phyloP scores from a whole-genome alignment of 2,888 invertebrate genomes.

The Ctenicera cuprea region DNA sequence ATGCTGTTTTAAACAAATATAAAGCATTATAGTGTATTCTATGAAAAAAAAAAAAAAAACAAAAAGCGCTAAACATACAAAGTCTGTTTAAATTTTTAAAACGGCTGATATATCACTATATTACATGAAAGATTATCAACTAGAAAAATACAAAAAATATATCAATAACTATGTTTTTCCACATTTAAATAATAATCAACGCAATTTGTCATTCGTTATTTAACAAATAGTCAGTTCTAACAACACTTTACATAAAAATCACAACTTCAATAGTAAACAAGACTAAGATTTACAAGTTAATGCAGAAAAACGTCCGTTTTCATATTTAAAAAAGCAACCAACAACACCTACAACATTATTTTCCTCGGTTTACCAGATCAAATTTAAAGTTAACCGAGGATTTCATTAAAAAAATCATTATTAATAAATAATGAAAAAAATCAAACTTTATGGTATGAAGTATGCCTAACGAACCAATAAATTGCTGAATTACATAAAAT shows the following conservation, averaged over 20 bases:
- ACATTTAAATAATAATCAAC: conserved; percentile 43
- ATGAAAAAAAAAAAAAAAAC: conserved; percentile 11
- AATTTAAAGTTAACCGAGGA: not conserved
- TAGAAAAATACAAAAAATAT: conserved; percentile 52
- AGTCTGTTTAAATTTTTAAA: conserved; percentile 19
- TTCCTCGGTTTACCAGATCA: not conserved
- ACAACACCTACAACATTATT: not conserved
- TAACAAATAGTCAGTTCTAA: conserved; percentile 42
- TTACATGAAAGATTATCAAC: conserved; percentile 39
- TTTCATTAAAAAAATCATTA: too few species aligned
- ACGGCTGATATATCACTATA: conserved; percentile 17
- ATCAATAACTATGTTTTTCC: conserved; percentile 38
- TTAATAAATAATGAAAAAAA: not conserved
- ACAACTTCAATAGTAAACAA: conserved; percentile 42
- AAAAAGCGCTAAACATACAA: conserved; percentile 31
- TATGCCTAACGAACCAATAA: conserved; percentile 14
- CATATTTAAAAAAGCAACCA: conserved; percentile 12
- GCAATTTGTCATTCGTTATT: conserved; percentile 30
- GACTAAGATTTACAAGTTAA: conserved; percentile 34
- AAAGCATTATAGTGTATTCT: conserved; percentile 44
- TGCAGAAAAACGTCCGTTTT: conserved; percentile 7
- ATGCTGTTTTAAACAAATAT: conserved; percentile 51
- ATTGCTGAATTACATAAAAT: not conserved
- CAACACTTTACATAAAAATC: conserved; percentile 46
- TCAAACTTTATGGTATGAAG: not conserved